These are phyloP conservation scores for Sweltsa coloradensis DNA, from an alignment of 1,140 invertebrate genomes.

Conservation along the genomic window DNA sequence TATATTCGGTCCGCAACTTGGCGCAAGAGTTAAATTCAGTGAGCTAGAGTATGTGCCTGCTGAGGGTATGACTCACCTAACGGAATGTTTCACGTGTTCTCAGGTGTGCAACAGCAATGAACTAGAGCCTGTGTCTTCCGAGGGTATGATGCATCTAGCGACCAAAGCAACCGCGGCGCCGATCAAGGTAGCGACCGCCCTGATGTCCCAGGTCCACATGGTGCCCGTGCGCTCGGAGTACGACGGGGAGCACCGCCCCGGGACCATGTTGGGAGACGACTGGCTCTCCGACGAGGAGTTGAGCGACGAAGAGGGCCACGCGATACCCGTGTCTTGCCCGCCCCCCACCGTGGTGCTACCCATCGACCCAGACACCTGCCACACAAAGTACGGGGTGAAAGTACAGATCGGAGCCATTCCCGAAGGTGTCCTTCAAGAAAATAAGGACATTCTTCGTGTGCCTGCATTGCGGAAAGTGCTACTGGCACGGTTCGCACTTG, in stretches of 20 bases:
- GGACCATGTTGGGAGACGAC: slow-evolving; percentile 1
- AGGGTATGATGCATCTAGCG: slow-evolving; percentile 31
- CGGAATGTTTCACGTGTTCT: slow-evolving; percentile 4
- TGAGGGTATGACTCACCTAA: not conserved
- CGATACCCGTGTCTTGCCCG: slow-evolving; percentile 19
- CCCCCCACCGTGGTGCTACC: slow-evolving; percentile 19
- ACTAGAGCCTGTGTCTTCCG: slow-evolving; percentile 34
- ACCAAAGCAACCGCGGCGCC: no score
- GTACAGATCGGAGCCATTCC: slow-evolving; percentile 40
- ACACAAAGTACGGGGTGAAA: slow-evolving; percentile 28
- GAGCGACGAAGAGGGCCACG: slow-evolving; percentile 7
- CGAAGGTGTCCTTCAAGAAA: slow-evolving; percentile 30
- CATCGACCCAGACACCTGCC: slow-evolving; percentile 26
- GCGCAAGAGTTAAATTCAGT: not conserved
- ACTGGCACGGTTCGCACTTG: slow-evolving; percentile 50
- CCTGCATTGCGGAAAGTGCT: slow-evolving; percentile 47
- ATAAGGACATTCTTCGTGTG: slow-evolving; percentile 45
- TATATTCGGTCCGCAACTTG: not conserved
- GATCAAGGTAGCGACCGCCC: no score
- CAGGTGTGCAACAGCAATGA: slow-evolving; percentile 41
- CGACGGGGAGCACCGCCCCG: slow-evolving; percentile 1
- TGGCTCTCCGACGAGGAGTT: slow-evolving; percentile 4
- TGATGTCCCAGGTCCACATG: slow-evolving; percentile 13
- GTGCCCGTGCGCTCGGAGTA: not conserved
- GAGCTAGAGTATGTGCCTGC: not conserved